phyloP scores from a whole-genome alignment of 2,113 vertebrate genomes.

The Anhinga anhinga region DNA sequence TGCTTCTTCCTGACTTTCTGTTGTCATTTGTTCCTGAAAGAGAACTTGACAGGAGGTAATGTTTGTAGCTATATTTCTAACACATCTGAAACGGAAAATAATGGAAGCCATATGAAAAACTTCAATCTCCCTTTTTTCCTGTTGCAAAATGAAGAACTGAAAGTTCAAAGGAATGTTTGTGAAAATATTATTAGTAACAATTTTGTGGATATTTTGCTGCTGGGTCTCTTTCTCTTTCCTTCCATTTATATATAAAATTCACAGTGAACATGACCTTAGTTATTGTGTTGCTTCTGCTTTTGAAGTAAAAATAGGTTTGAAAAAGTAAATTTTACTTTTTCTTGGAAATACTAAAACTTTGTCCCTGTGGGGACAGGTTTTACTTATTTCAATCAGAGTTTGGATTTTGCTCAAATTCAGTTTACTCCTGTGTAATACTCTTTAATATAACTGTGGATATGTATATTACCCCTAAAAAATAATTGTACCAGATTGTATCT shows the following conservation, averaged over 20 bases:
- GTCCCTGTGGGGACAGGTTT: not conserved
- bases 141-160: not conserved
- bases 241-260: not conserved
- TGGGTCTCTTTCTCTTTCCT: not conserved
- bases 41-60: not conserved
- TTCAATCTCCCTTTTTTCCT: not conserved
- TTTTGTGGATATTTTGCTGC: not conserved
- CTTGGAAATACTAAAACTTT: not conserved
- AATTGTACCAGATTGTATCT: not conserved
- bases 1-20: not conserved
- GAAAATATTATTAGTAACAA: not conserved
- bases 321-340: not conserved
- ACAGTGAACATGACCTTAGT: not conserved
- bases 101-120: not conserved
- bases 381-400: not conserved
- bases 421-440: not conserved
- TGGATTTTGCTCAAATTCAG: not conserved
- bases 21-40: not conserved
- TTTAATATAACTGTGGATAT: not conserved
- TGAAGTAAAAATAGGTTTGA: not conserved
- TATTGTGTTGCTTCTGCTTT: not conserved
- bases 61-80: not conserved
- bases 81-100: not conserved
- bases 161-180: not conserved
- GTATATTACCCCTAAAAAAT: not conserved